phyloP scores from a whole-genome alignment of 2,797 vertebrate genomes.

The Gymnopithys bicolor region DNA sequence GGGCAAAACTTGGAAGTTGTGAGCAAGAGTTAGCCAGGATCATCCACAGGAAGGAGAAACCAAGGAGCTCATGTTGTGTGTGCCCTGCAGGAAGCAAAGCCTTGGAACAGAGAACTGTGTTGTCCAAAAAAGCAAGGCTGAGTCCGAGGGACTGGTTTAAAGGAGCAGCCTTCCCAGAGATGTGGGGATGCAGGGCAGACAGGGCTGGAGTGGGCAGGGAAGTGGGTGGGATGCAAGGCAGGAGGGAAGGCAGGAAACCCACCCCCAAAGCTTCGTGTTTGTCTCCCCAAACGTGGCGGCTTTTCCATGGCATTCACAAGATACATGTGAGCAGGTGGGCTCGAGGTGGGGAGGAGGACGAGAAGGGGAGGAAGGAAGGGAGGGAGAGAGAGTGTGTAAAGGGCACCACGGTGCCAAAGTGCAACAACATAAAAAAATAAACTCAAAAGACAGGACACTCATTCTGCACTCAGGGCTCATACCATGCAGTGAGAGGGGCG shows the following conservation, averaged over 20 bases:
- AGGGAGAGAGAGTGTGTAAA: conserved; percentile 64
- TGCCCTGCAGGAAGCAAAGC: conserved; percentile 26
- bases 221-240: conserved; percentile 1
- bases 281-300: conserved; percentile 66
- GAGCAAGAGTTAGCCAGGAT: neutral
- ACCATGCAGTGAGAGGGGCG: conserved; percentile 90
- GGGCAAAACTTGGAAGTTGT: neutral
- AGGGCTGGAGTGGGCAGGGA: conserved; percentile 1
- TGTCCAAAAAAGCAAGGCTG: conserved; percentile 30
- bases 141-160: neutral
- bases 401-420: conserved; percentile 83
- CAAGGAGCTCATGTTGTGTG: neutral
- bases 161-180: conserved; percentile 47
- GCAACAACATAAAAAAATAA: conserved; percentile 83
- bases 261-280: conserved; percentile 49
- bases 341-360: conserved; percentile 46
- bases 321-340: conserved; percentile 60
- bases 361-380: conserved; percentile 34
- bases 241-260: conserved; percentile 4
- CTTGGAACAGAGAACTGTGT: neutral
- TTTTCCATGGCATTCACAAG: conserved; percentile 68
- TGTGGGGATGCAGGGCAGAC: neutral
- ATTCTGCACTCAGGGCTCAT: conserved; percentile 86
- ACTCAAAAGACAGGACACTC: conserved; percentile 78
- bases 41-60: neutral